Evolutionary conservation across 2,797 vertebrate species (phyloP), one percentile per base, ranked within the genome.

Genomic region (Falco naumanni): DNA sequence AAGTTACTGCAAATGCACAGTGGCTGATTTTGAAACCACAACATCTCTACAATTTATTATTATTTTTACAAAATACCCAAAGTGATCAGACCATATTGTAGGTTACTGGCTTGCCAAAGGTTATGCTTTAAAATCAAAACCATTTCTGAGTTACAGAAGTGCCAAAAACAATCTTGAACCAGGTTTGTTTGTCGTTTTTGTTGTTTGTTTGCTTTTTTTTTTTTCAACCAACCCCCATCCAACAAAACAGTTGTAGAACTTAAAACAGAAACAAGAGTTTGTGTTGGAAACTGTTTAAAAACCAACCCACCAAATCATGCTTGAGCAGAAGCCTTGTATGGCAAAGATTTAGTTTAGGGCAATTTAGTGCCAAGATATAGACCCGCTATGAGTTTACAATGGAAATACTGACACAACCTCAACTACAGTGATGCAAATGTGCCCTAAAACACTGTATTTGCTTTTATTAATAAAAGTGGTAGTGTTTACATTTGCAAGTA

Each of bases 401-500:
- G 96, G 92, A 95, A 97, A 96, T 95, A 96, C 90, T 96, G 96
- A 97, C 94, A 97, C 91, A 93, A 92, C 94, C 93, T 97, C 90
- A 90, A 80, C 95, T 96, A 90, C 34, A 97, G 92, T 37, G 95
- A 97, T 97, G 91, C 94, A 95, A 94, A 96, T 95, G 87, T 97
- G 95, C 94, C 95, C 97, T 97, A 96, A 95, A 96, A 96, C 93
- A 93, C 97, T 96, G 92, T 74, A 95, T 95, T 97, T 93, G 87
- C 93, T 96, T 97, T 97, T 97, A 97, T 97, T 97, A 94, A 83
- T 95, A 95, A 95, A 97, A 97, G 96, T 96, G 95, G 95, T 97
- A 97, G 95, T 96, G 96, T 95, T 97, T 97, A 97, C 96, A 97
- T 96, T 96, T 97, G 94, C 95, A 95, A 87, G 87, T 95, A 95